Evolutionary conservation across 2,113 vertebrate species (phyloP), one percentile per base, ranked within the genome.

Genomic region (Mola mola): DNA sequence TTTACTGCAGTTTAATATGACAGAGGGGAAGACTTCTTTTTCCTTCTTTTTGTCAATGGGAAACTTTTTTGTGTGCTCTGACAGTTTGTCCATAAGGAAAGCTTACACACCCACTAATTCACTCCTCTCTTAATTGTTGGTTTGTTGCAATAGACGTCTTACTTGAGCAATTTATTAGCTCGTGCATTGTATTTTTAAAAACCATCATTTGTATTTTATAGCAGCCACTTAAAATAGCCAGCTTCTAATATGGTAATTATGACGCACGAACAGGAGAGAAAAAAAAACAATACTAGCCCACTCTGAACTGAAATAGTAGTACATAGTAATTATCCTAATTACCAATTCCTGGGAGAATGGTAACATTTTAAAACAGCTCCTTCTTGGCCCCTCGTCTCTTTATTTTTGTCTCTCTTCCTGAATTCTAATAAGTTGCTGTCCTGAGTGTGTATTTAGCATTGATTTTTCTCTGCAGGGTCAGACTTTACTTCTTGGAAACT

Each of bases 131-230:
- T 38, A 47, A 33, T 37, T 62, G 22, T 25, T 44, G 46, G 22
- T 65, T 67, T 72, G 10, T 59, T 78, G 43, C 29, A 60, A 65
- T 61, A 42, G 55, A 62, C 6, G 1, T 76, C 44, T 51, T 66
- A 52, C 74, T 75, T 67, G 53, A 52, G 59, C 43, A 49, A 73
- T 84, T 60, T 68, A 68, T 85, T 79, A 67, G 26, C 71, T 46
- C 48, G 47, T 49, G 51, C 50, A 51, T 68, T 85, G 65, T 72
- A 48, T 75, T 80, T 56, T 60, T 53, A 68, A 82, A 64, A 57
- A 72, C 26, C 49, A 49, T 84, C 16, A 84, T 92, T 90, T 87
- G 64, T 82, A 88, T 88, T 85, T 79, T 66, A 66, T 59, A 73
- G 75, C 72, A 51, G 55, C 37, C 25, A 77, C 56, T 69, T 51